Evolutionary conservation across 1,140 invertebrate species (phyloP), one percentile per base, ranked within the genome.

Genomic region (Diabrotica undecimpunctata): DNA sequence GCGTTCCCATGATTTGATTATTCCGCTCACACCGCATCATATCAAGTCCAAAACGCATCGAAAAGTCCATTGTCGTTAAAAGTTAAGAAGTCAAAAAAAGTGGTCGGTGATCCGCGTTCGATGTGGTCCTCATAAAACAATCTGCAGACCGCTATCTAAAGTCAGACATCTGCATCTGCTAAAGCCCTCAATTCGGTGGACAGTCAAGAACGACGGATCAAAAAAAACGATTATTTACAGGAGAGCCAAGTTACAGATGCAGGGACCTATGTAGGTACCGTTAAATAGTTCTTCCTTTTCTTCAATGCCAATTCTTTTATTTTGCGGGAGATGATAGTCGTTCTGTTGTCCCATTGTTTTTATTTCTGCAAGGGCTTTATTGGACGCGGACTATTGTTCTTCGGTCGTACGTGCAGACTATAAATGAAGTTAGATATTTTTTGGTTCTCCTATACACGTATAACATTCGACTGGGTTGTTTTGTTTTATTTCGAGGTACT

Each of bases 51-150:
- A 37, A 54, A 39, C 61, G 41, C 38, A 56, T 58, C 59, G 68
- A 56, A 66, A 62, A 62, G 68, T 57, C 70, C 66, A 72, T 70
- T 68, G 71, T 72, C 66, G 71, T 68, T 70, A 63, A 63, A 57
- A 66, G 53, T 66, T 65, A 59, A 69, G 65, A 61, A 66, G 57
- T 63, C 65, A 55, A 71, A 72, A 71, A 72, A 72, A 72, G 69
- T 66, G 38, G 71, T 68, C 66, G 65, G 63, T 66, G 64, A 64
- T 61, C 64, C 62, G 69, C 71, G 65, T 64, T 69, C 65, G 69
- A 67, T 72, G 69, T 68, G 71, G 71, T 70, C 71, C 68, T 70
- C 71, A 70, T 72, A 72, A 72, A 72, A 72, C 69, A 70, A 67
- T 70, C 64, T 52, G 14, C 61, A 64, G 59, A 66, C 69, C 63